Evolutionary conservation across 2,888 invertebrate species (phyloP).

Genomic region (Megastigmus dorsalis): DNA sequence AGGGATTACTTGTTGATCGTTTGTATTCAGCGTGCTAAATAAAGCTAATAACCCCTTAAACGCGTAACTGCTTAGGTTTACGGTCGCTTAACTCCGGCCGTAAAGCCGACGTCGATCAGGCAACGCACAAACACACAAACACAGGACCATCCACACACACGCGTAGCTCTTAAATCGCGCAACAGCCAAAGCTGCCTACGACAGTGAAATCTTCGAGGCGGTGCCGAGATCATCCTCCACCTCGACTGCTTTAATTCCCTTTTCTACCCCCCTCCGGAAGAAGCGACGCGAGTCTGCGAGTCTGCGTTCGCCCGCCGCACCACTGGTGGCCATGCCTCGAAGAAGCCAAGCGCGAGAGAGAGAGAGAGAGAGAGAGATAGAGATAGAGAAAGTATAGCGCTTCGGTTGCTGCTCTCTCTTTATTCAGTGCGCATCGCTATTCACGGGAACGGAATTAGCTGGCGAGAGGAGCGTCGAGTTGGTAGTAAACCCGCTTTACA

Average conservation of each 20-base stretch:
- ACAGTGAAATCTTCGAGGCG: slow-evolving; percentile 27
- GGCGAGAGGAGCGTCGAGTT: neutral
- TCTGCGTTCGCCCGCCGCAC: neutral
- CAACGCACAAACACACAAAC: slow-evolving; percentile 25
- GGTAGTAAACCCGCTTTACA: slow-evolving; percentile 43
- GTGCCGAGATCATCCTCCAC: slow-evolving; percentile 2
- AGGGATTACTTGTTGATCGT: slow-evolving; percentile 67
- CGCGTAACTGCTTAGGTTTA: slow-evolving; percentile 67
- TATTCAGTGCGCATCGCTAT: slow-evolving; percentile 49
- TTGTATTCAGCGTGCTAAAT: slow-evolving; percentile 68
- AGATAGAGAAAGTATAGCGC: too few species aligned
- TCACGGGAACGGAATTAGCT: slow-evolving; percentile 46
- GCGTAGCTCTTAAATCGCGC: too few species aligned
- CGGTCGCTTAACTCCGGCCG: slow-evolving; percentile 64
- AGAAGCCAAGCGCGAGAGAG: neutral
- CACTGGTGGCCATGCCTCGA: neutral
- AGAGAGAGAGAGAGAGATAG: too few species aligned
- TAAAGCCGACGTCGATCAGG: slow-evolving; percentile 63
- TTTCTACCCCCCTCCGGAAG: neutral
- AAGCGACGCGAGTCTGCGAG: neutral
- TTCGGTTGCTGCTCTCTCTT: slow-evolving; percentile 10
- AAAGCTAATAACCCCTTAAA: slow-evolving; percentile 66
- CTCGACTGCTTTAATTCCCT: slow-evolving; percentile 3
- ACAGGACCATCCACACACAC: too few species aligned
- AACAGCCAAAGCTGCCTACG: neutral